Base-by-base conservation (phyloP, 2,113 vertebrate genomes). In the Burhinus oedicnemus region DNA sequence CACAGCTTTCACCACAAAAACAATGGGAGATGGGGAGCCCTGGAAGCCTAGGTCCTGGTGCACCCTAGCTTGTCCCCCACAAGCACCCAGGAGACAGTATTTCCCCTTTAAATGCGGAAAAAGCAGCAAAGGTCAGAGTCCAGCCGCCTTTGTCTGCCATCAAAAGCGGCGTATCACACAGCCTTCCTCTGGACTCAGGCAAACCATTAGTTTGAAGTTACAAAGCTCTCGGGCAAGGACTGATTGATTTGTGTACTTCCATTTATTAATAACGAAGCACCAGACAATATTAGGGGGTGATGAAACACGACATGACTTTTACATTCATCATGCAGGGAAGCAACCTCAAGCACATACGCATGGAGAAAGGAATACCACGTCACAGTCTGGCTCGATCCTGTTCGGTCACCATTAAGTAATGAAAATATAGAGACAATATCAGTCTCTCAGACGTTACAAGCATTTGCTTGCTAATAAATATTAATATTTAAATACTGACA, bases 401-500 rank as follows among this genome's bases (percentile, higher is more conserved):
- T 8, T 3, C 2, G 1, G 40, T 6, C 79, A 71, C 36, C 55
- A n/a, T 8, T 0, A 1, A 19, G 47, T 0, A 36, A 20, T 12
- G 15, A 14, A 12, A 36, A 5, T 4, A 61, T 0, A 4, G 54
- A 85, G 34, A 64, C 5, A 65, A 2, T 2, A 44, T 17, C 74
- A 19, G 55, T 2, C 23, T 36, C 69, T 21, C 72, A 30, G 45
- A 15, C 21, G 17, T 11, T 17, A 8, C 4, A 10, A 47, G 64
- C 38, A 68, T 29, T 60, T 47, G 72, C 66, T 66, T 30, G 27
- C 38, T 80, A 47, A 62, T 36, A 71, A 42, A 72, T 7, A 94
- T 34, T 54, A 36, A 30, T 76, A 77, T 76, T 80, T 38, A 85
- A 93, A 74, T 30, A 40, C 38, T 51, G 38, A 29, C 68, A 74